A percentile compares a stretch with the other conserved stretches of the same genome.
These are phyloP conservation scores for Bactericera cockerelli DNA, from an alignment of 1,140 invertebrate species.

Conservation along the genomic window DNA sequence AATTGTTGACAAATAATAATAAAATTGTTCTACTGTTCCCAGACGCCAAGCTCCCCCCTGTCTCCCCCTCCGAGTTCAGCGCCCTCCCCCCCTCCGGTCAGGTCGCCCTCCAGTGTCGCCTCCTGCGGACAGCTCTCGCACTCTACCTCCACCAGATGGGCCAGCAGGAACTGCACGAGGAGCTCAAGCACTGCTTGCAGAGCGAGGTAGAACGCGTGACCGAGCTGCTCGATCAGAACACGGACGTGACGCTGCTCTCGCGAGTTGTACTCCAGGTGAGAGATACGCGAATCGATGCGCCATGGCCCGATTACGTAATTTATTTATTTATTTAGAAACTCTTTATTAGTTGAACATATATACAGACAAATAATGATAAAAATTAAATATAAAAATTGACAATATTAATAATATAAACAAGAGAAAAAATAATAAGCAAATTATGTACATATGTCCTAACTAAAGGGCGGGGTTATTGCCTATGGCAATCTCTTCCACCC, in stretches of 20 bases:
- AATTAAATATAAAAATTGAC: no score
- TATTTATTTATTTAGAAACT: neutral
- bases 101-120: conserved; percentile 19
- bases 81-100: neutral
- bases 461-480: no score
- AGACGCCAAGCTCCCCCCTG: conserved; percentile 5
- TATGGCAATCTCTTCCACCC: no score
- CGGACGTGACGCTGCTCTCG: conserved; percentile 17
- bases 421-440: no score
- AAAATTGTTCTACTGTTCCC: no score
- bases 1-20: no score
- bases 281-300: no score
- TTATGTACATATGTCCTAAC: no score
- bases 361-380: no score
- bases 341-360: no score
- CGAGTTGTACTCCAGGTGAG: conserved; percentile 22
- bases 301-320: no score
- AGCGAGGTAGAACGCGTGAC: conserved; percentile 20
- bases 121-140: conserved; percentile 20
- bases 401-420: no score
- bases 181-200: conserved; percentile 21
- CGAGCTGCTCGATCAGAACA: conserved; percentile 20
- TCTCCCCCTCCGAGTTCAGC: neutral
- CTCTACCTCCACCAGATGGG: conserved; percentile 22
- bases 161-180: conserved; percentile 19